Evolutionary conservation across 2,888 invertebrate genomes (phyloP), one percentile per base, ranked within the genome.

Genomic region (Nymphalis c-album): DNA sequence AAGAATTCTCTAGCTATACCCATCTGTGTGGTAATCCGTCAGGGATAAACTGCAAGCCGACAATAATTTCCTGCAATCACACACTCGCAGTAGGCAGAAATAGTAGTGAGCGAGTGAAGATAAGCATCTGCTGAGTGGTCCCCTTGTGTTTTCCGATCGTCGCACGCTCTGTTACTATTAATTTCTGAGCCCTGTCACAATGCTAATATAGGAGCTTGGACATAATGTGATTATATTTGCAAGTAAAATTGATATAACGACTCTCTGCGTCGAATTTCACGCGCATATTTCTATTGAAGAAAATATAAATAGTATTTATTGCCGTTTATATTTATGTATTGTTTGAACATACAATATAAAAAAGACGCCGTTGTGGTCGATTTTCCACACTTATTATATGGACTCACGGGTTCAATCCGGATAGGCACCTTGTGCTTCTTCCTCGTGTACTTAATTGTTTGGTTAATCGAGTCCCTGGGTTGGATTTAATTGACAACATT

Each of bases 71-170:
- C 70, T 69, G 62, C 71, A 71, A 73, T 73, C 72, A 72, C 71
- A 68, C 65, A 57, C 67, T 69, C 64, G 63, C 62, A 67, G 46
- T 63, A 70, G 68, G 63, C 69, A 68, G 61, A 68, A 71, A 67
- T 55, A 60, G 58, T 70, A 70, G 63, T 64, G 68, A 65, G 82
- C 78, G 84, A 84, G 86, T 88, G 89, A 78, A 83, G 91, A 92
- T 92, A 91, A 91, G 89, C 87, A 91, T 91, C 91, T 88, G 91
- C 91, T 85, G 90, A 91, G 89, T 89, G 86, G 85, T 84, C 90
- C 91, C 91, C 91, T 87, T 83, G 79, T 86, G 85, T 85, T 87
- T 85, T 83, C 84, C 87, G 85, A 89, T 87, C 86, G 83, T 79
- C 85, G 80, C 84, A 80, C 85, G 82, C 83, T 82, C 83, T 83